Base-by-base conservation (phyloP, 2,888 invertebrate species). In the Chloromyia formosa region DNA sequence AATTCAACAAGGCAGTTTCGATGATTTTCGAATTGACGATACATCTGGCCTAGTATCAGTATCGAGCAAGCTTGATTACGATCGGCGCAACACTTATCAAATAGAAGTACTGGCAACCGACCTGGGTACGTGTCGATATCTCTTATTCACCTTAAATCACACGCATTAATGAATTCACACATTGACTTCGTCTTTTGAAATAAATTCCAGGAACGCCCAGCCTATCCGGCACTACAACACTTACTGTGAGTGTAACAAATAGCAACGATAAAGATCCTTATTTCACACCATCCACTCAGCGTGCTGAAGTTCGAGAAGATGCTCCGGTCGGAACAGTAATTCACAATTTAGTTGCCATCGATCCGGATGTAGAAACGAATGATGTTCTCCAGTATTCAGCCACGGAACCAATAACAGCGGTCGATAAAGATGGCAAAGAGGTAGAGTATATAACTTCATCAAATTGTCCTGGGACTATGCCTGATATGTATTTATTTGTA, bases 201-300 rank as follows among this genome's bases (percentile, higher is more conserved):
- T 74, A 23, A 71, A 35, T 35, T 77, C 0, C 80, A 90, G 94
- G 95, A 45, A 90, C 90, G 4, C 96, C 96, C 1, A 90, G 92
- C 78, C 85, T 93, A 66, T 93, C 93, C 0, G 95, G 95, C 9
- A 94, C 94, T 0, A 90, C 94, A 0, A 93, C 92, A 0, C 85
- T 97, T 0, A 91, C 91, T 49, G 90, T 97, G 5, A 91, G 90
- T 80, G 90, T 97, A 1, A 88, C 92, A 40, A 95, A 97, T 82
- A 93, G 92, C 69, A 97, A 97, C 83, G 94, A 96, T 82, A 96
- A 95, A 83, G 87, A 90, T 75, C 96, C 97, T 0, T 91, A 90
- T 82, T 95, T 96, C 83, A 89, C 89, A 1, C 95, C 96, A 0
- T 83, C 89, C 45, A 91, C 91, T 9, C 95, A 95, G 82, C 88